A percentile compares a stretch with the other conserved stretches of the same genome.
Conservation (phyloP, 2,888 invertebrate species). For the Anaspis maculata region DNA sequence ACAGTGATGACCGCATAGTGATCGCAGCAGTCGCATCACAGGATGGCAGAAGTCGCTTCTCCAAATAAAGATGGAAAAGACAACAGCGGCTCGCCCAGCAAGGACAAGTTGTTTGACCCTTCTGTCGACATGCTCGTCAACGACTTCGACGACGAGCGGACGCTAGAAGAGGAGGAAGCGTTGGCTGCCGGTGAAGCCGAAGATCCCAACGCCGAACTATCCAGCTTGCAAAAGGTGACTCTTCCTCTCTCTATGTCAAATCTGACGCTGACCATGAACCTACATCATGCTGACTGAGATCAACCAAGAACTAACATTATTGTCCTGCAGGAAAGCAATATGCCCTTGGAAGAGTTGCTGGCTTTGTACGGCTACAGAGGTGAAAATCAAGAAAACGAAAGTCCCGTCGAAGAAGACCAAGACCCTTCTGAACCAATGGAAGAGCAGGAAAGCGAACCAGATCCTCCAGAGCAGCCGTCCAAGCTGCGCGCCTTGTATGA, state of each 20-base stretch:
- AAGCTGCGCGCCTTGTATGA: constrained; percentile 50
- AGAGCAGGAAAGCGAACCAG: constrained; percentile 36
- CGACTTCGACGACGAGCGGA: constrained; percentile 96
- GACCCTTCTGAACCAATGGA: constrained; percentile 45
- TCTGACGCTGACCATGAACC: no score
- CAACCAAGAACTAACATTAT: constrained; percentile 1
- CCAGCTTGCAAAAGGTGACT: constrained; percentile 69
- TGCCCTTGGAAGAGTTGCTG: constrained; percentile 89
- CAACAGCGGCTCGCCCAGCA: constrained; percentile 33
- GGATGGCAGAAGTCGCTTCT: constrained; percentile 36
- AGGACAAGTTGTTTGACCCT: constrained; percentile 73
- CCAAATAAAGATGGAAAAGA: constrained; percentile 35
- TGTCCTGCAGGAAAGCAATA: constrained; percentile 71
- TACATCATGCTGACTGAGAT: no score
- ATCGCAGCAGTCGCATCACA: no score
- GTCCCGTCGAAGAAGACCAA: constrained; percentile 39
- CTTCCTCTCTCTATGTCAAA: no score
- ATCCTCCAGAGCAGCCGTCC: constrained; percentile 41
- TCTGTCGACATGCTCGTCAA: constrained; percentile 94
- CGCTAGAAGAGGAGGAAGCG: constrained; percentile 94
- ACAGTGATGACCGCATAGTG: neutral
- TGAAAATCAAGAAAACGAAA: constrained; percentile 38
- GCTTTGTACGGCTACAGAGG: constrained; percentile 71
- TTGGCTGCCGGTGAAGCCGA: constrained; percentile 77
- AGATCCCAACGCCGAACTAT: constrained; percentile 82